These are phyloP conservation scores for Phenganax marumi DNA, from an alignment of 92 coral and sea anemone species.

Conservation along the genomic window DNA sequence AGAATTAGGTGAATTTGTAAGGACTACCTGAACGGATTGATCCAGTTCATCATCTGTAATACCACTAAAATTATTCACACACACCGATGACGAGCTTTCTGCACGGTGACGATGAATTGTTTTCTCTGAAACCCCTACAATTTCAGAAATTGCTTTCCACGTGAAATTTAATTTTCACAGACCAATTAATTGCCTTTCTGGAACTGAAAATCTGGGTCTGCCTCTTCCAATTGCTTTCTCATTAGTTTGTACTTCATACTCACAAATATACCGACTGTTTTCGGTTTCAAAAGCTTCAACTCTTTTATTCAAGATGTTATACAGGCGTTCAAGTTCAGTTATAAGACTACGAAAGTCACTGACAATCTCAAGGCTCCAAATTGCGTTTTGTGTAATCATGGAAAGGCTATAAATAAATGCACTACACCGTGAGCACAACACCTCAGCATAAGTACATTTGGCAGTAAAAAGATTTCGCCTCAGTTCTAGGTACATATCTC, in stretches of 20 bases:
- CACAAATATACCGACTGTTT: background rate
- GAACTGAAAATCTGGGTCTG: no score
- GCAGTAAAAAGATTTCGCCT: background rate
- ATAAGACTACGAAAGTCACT: background rate
- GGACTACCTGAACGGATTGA: background rate
- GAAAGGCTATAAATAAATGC: background rate
- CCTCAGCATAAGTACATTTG: background rate
- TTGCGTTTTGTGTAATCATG: background rate
- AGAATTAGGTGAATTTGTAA: conserved; percentile 4
- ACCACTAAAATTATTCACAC: background rate
- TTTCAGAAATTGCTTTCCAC: conserved; percentile 51
- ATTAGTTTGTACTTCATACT: background rate
- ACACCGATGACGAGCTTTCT: background rate
- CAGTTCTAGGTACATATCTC: background rate
- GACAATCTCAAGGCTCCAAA: background rate
- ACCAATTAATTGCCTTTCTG: no score
- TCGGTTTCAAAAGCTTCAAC: background rate
- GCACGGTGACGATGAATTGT: conserved; percentile 46
- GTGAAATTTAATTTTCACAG: conserved; percentile 47
- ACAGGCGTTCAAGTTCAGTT: background rate
- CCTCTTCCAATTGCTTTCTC: background rate
- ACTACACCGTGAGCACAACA: background rate
- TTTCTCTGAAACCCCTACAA: conserved; percentile 59
- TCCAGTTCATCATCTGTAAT: conserved; percentile 13
- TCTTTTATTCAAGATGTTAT: background rate